Base-by-base conservation (phyloP, 2,797 vertebrate species). In the Buceros bicornis region DNA sequence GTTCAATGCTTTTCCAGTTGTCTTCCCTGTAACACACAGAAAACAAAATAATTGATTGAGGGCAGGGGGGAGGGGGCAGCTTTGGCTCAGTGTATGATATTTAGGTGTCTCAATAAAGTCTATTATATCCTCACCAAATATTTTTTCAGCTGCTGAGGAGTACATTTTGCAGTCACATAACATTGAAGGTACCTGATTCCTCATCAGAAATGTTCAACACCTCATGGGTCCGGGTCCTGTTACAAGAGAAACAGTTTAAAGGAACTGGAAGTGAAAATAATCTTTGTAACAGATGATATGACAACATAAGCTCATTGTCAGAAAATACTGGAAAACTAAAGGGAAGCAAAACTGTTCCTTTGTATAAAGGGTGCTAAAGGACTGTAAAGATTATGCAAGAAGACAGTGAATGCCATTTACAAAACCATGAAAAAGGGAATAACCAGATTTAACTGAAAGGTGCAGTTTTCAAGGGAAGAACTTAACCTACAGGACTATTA, bases 181-280 rank as follows among this genome's bases (percentile, higher is more conserved):
- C 16, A 58, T 51, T 83, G 69, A 78, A 79, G 58, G 73, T 84
- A 90, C 83, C 74, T 5, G 60, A 95, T 84, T 95, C 81, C 90
- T 90, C 93, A 73, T 79, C 88, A 92, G 90, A 72, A 95, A 94
- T 58, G 70, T 67, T 93, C 86, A 77, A 57, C 83, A 93, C 64
- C 91, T 95, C 86, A 56, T 62, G 74, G 45, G 78, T 79, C 78
- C 71, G 83, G 77, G 70, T 95, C 60, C 78, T 93, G 71, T 95
- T 96, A 95, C 93, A 96, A 96, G n/a, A 95, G 78, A 97, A 97
- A 95, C 74, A 95, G 50, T 67, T 90, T 64, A 79, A 96, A 95
- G 94, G 94, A 96, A 85, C 77, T 93, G 71, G 53, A 95, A 95
- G 60, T 74, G 60, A 94, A 96, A 94, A 96, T 95, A 90, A 94